Base-by-base conservation (phyloP, 2,797 vertebrate species). In the Danio aesculapii region DNA sequence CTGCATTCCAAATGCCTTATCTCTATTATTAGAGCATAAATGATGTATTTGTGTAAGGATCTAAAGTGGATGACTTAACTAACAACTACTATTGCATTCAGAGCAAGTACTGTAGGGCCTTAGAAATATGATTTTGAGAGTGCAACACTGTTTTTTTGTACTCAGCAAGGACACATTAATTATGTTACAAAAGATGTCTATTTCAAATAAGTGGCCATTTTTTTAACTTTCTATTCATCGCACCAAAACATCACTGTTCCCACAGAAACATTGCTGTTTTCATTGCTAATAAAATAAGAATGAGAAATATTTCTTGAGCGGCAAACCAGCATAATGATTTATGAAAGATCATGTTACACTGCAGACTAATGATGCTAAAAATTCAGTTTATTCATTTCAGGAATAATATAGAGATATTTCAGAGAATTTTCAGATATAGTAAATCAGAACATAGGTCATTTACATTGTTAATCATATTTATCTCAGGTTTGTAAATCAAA, bases 1-100 rank as follows among this genome's bases (percentile, higher is more conserved):
- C 14, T n/a, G 14, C 57, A 46, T 62, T 70, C 57, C 57, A 55
- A 55, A 55, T 71, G 9, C 17, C 14, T 12, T 12, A 8, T 16
- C 52, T 58, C 44, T 58, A 77, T 67, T 50, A 50, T 69, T 13
- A 78, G 30, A 72, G 17, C 9, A 63, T 63, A 72, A 46, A 17
- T n/a, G 47, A 79, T 62, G 67, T 8, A 55, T 62, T 59, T 55
- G 16, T n/a, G 6, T 21, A 68, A 68, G 21, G 8, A 68, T 30
- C 46, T 50, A 68, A 50, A 72, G 50, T 2, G 5, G 11, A 71
- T 71, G 9, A 55, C 17, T 55, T 72, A 72, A 72, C n/a, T 43
- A 71, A 53, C 52, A 14, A 7, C 68, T 59, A 16, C 13, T 30
- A 49, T 30, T 74, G 55, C 10, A 43, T 55, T 71, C 41, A 8